Conservation (phyloP, 2,888 invertebrate species). For the Stictocephala bisonia region DNA sequence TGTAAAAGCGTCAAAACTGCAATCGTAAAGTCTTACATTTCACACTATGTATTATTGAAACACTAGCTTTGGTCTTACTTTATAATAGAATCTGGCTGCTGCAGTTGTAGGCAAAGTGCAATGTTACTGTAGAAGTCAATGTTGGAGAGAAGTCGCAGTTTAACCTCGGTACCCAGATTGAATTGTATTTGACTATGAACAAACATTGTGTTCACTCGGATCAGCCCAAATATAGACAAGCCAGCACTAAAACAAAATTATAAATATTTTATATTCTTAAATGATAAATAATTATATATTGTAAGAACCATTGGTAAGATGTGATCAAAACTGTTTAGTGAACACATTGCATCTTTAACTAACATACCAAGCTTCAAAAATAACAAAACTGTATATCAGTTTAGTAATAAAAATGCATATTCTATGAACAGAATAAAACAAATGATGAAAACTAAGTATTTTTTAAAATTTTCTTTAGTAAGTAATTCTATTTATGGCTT, state of each 20-base stretch:
- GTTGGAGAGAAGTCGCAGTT: conserved; percentile 77
- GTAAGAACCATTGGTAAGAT: no score
- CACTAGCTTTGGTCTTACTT: conserved; percentile 68
- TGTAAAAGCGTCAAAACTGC: no score
- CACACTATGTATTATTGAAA: conserved; percentile 9
- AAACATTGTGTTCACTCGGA: conserved; percentile 73
- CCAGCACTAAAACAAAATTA: conserved; percentile 70
- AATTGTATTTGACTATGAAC: conserved; percentile 76
- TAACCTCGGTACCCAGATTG: conserved; percentile 73
- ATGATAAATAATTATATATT: no score
- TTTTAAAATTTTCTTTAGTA: no score
- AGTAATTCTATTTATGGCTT: no score
- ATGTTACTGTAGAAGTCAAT: conserved; percentile 80
- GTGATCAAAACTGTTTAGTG: no score
- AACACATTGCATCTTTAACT: no score
- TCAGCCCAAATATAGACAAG: conserved; percentile 72
- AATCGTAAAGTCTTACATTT: conserved; percentile 6
- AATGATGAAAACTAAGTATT: no score
- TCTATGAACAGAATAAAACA: no score
- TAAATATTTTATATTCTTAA: conserved; percentile 71
- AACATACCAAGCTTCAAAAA: no score
- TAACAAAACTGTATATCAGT: no score
- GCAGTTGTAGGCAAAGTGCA: conserved; percentile 81
- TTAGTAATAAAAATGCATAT: no score
- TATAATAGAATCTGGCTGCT: conserved; percentile 73